Conservation (phyloP, 2,888 invertebrate genomes). For the Nymphalis polychloros region DNA sequence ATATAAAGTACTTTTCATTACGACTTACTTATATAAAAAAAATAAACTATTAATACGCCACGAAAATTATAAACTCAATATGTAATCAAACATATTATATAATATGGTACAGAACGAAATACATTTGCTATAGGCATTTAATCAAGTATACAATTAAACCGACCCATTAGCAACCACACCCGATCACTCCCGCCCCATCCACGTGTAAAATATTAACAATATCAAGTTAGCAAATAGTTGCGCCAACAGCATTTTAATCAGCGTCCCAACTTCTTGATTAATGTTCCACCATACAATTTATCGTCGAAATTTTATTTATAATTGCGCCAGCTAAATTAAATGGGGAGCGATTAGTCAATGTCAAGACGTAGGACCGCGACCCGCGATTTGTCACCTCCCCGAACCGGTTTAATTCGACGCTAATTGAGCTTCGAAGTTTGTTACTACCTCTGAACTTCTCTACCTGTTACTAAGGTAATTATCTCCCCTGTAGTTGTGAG, state of each 20-base stretch:
- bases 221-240: slow-evolving; percentile 79
- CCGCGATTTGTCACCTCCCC: slow-evolving; percentile 79
- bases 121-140: slow-evolving; percentile 6
- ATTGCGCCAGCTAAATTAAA: slow-evolving; percentile 79
- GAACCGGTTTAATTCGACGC: slow-evolving; percentile 74
- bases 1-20: too few relatives aligned
- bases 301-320: slow-evolving; percentile 81
- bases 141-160: slow-evolving; percentile 23
- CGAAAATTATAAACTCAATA: background rate
- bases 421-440: slow-evolving; percentile 77
- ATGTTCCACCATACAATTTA: slow-evolving; percentile 78
- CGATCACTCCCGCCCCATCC: slow-evolving; percentile 62
- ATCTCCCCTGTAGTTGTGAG: slow-evolving; percentile 44
- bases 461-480: slow-evolving; percentile 66
- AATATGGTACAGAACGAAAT: background rate
- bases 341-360: slow-evolving; percentile 77
- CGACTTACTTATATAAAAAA: background rate
- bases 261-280: slow-evolving; percentile 83
- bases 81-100: background rate
- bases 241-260: slow-evolving; percentile 81
- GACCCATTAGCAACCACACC: slow-evolving; percentile 55
- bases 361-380: slow-evolving; percentile 70
- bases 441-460: slow-evolving; percentile 57
- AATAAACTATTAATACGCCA: background rate
- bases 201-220: slow-evolving; percentile 79